These are phyloP conservation scores for Mormyrus lacerda DNA, from an alignment of 2,113 vertebrate species.

Conservation along the genomic window DNA sequence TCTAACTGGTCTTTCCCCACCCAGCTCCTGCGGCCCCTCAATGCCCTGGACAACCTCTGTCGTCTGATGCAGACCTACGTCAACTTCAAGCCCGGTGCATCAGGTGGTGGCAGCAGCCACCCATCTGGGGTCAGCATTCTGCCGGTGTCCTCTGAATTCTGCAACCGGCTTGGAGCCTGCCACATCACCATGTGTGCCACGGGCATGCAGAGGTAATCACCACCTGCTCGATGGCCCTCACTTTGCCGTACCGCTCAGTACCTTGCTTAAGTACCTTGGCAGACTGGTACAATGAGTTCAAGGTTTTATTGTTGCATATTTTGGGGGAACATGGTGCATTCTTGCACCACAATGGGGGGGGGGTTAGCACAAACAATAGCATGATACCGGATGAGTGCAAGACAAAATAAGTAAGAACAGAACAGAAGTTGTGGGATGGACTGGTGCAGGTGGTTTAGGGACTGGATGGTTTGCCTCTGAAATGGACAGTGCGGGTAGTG, in stretches of 20 bases:
- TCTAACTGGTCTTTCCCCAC: neutral
- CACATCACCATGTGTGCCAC: conserved; percentile 89
- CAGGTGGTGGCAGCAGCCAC: conserved; percentile 48
- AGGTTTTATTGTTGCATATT: neutral
- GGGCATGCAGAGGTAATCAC: conserved; percentile 84
- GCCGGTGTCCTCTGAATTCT: conserved; percentile 86
- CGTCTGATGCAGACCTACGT: conserved; percentile 86
- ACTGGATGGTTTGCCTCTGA: neutral
- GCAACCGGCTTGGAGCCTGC: conserved; percentile 89
- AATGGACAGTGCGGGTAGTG: neutral
- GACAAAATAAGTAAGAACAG: neutral
- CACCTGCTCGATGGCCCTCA: neutral
- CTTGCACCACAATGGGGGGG: neutral
- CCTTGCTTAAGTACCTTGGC: neutral
- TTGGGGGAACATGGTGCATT: neutral
- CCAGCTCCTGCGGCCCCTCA: conserved; percentile 91
- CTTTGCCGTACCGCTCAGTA: fast-evolving
- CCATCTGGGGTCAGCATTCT: conserved; percentile 72
- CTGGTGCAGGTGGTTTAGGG: neutral
- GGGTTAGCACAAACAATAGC: neutral
- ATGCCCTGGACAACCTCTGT: conserved; percentile 92
- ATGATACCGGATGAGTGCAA: neutral
- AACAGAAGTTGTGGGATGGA: neutral
- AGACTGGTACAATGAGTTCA: neutral
- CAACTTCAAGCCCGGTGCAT: conserved; percentile 53